Percentiles rank a stretch among this genome's conserved stretches.
These are phyloP conservation scores for Acrossocheilus fasciatus DNA, from an alignment of 2,797 vertebrate genomes.

Conservation along the genomic window DNA sequence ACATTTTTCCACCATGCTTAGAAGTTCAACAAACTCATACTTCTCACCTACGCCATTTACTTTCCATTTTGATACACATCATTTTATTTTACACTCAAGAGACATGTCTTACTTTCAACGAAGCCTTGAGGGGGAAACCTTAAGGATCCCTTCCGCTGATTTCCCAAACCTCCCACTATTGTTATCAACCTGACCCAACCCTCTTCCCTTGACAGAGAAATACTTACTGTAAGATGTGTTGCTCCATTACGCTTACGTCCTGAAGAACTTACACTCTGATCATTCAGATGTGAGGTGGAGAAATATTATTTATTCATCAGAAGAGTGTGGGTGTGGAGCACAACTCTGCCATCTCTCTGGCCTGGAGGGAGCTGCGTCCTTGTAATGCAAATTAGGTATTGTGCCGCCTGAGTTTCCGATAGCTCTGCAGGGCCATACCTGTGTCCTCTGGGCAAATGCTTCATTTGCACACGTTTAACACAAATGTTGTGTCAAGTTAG, in stretches of 20 bases:
- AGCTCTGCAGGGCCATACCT: conserved; percentile 68
- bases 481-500: conserved; percentile 35
- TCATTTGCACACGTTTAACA: conserved; percentile 42
- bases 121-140: conserved; percentile 54
- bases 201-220: conserved; percentile 41
- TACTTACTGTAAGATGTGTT: conserved; percentile 49
- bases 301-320: conserved; percentile 74
- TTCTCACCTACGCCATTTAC: conserved; percentile 2
- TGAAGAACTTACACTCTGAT: conserved; percentile 67
- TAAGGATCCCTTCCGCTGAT: conserved; percentile 55
- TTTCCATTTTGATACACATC: conserved; percentile 31
- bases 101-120: conserved; percentile 60
- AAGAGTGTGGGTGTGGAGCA: conserved; percentile 63
- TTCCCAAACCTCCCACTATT: conserved; percentile 57
- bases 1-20: not conserved
- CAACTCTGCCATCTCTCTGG: conserved; percentile 63
- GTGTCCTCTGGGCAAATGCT: conserved; percentile 55
- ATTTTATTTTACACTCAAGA: conserved; percentile 43
- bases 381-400: conserved; percentile 68
- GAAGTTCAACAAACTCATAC: conserved; percentile 18
- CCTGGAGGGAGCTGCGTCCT: conserved; percentile 64
- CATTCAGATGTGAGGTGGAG: conserved; percentile 55
- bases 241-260: conserved; percentile 51
- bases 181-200: conserved; percentile 54
- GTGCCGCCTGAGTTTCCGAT: conserved; percentile 56